Evolutionary conservation across 2,888 invertebrate species (phyloP).

Genomic region (Drosophila nigricruria): DNA sequence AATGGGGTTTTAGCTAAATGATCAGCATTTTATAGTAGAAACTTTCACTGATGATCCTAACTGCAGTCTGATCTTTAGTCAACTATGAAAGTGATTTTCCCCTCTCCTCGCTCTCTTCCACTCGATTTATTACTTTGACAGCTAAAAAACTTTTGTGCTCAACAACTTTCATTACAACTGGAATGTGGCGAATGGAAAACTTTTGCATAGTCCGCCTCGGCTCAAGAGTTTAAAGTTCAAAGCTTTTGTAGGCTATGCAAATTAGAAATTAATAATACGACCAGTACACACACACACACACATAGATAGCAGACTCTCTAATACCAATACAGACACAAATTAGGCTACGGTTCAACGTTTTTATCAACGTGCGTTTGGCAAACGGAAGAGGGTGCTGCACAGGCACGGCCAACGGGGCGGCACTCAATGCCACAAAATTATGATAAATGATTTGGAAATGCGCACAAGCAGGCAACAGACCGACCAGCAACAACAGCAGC

Average conservation of each 20-base stretch:
- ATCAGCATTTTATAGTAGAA: background rate
- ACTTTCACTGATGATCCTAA: background rate
- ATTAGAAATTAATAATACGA: slow-evolving; percentile 79
- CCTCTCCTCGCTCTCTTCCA: slow-evolving; percentile 42
- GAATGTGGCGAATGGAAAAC: slow-evolving; percentile 42
- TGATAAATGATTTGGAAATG: slow-evolving; percentile 80
- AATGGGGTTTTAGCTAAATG: background rate
- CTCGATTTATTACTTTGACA: slow-evolving; percentile 74
- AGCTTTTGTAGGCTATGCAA: slow-evolving; percentile 80
- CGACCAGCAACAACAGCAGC: slow-evolving; percentile 43
- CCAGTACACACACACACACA: slow-evolving; percentile 25
- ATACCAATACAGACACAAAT: slow-evolving; percentile 78
- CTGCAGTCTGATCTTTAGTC: background rate
- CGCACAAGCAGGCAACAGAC: slow-evolving; percentile 74
- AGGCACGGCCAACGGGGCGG: slow-evolving; percentile 23
- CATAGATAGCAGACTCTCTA: slow-evolving; percentile 36
- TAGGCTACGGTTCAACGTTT: slow-evolving; percentile 77
- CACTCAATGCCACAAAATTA: slow-evolving; percentile 78
- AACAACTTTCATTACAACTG: slow-evolving; percentile 18
- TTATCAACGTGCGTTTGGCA: slow-evolving; percentile 62
- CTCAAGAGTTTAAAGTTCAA: slow-evolving; percentile 73
- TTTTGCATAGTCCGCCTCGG: slow-evolving; percentile 69
- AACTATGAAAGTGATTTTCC: slow-evolving; percentile 29
- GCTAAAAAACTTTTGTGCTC: slow-evolving; percentile 54
- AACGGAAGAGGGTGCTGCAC: slow-evolving; percentile 15